phyloP scores from a whole-genome alignment of 2,113 vertebrate genomes.

The Alethe diademata region DNA sequence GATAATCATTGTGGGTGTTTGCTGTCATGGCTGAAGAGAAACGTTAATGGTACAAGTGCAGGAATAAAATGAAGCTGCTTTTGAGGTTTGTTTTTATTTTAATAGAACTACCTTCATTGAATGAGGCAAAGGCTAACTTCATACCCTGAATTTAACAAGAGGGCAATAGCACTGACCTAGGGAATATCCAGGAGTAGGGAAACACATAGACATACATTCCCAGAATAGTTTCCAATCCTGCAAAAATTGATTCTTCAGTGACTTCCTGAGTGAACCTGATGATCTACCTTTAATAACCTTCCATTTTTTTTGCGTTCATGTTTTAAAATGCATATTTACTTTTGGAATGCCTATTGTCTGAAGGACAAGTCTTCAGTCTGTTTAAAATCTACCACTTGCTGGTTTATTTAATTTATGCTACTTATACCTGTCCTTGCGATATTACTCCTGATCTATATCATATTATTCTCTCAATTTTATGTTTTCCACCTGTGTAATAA shows the following conservation, averaged over 20 bases:
- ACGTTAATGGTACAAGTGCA: neutral
- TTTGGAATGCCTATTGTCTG: neutral
- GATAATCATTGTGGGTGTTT: neutral
- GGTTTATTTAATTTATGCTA: neutral
- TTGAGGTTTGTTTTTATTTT: neutral
- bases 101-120: neutral
- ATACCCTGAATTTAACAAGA: neutral
- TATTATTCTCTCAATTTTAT: neutral
- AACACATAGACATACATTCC: neutral
- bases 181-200: neutral
- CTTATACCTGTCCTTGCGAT: neutral
- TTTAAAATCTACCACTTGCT: neutral
- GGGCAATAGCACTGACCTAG: neutral
- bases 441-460: neutral
- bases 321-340: neutral
- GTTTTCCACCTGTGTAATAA: neutral
- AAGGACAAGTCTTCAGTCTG: neutral
- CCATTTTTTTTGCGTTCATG: neutral
- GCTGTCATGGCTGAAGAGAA: neutral
- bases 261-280: neutral
- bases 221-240: neutral
- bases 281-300: neutral
- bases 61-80: neutral
- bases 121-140: neutral
- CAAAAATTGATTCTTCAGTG: neutral